Evolutionary conservation across 2,113 vertebrate genomes (phyloP), one percentile per base, ranked within the genome.

Genomic region (Sorex fumeus): DNA sequence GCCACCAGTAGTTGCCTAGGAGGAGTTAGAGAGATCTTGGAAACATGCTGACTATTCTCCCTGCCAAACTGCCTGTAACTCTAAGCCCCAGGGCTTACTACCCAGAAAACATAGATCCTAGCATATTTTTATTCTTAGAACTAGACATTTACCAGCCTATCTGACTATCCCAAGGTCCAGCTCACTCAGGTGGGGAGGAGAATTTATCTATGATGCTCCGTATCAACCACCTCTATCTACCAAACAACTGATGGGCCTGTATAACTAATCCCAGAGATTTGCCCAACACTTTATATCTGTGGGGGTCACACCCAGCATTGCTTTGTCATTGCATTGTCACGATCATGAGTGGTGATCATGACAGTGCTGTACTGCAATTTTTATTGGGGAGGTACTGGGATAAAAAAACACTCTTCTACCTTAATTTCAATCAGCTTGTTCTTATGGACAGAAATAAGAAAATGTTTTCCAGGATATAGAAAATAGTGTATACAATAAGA

Each of bases 391-490:
- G 30, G 2, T 27, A 32, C 7, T 84, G 67, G 30, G 28, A 66
- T 74, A 77, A 64, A 34, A 12, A n/a, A 36, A 53, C 47, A 6
- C 28, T 82, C 34, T 36, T 16, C 45, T 43, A 7, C 16, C 60
- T 86, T 87, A 93, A 90, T 45, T 34, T 91, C 72, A 72, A 69
- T 3, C 32, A 83, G 43, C 27, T 40, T 83, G 45, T 60, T 47
- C 18, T 50, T 93, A 67, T 62, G 30, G 10, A 94, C 27, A 78
- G 67, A 90, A 36, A 25, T 11, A 16, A 32, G 70, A 66, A 66
- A 66, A 27, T 66, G 57, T 60, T 13, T 27, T 66, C 64, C 64
- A 66, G 21, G 64, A 66, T 66, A 66, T 30, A 40, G 23, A 60
- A 60, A 60, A 60, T 60, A 60, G 18, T 60, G 18, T 60, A 60